Evolutionary conservation across 2,113 vertebrate species (phyloP).

Genomic region (Grammomys surdaster): DNA sequence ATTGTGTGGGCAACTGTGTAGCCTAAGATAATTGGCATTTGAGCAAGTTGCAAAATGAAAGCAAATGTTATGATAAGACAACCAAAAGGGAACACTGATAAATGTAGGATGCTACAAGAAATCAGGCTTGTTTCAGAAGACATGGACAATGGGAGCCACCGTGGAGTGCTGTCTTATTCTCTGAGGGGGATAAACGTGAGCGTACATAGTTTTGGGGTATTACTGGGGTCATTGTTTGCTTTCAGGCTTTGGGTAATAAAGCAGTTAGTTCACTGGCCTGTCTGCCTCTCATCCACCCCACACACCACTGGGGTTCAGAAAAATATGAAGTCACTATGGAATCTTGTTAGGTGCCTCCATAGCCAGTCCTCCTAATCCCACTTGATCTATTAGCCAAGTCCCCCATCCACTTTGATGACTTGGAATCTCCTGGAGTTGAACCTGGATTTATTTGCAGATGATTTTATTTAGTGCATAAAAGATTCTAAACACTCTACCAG

Average conservation of each 20-base stretch:
- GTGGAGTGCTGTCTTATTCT: background rate
- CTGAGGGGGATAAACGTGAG: background rate
- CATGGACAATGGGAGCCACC: background rate
- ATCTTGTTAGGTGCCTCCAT: background rate
- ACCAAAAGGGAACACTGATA: background rate
- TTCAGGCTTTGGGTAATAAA: background rate
- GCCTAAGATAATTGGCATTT: background rate
- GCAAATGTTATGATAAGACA: background rate
- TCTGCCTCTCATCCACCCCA: background rate
- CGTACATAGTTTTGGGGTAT: too few species aligned
- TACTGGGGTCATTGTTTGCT: too few species aligned
- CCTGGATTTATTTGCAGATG: background rate
- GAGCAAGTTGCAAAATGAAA: background rate
- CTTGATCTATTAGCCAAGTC: too few species aligned
- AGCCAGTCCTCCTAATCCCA: background rate
- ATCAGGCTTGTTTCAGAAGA: background rate
- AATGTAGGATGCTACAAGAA: background rate
- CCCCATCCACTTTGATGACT: background rate
- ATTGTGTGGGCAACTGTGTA: background rate
- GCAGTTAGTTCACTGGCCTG: too few species aligned
- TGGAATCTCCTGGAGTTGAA: background rate
- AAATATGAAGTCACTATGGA: background rate
- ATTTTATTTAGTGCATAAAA: background rate
- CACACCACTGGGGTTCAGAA: fast-evolving
- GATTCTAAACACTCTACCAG: background rate